These are phyloP conservation scores for Nectonema munidae DNA, from an alignment of 2,888 invertebrate genomes.

Conservation along the genomic window DNA sequence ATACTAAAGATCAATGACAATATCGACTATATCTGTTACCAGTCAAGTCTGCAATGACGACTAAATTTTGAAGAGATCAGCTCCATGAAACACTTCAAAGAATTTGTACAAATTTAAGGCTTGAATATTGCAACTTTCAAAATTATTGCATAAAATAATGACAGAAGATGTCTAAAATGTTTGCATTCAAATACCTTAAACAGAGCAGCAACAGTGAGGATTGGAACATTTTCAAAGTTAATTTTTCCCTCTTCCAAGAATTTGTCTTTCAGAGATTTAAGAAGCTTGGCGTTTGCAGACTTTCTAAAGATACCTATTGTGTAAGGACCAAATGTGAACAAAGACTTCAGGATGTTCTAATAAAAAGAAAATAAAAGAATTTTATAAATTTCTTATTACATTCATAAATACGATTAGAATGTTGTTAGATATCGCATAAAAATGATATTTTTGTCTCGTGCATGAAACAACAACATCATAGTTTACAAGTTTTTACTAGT, in stretches of 20 bases:
- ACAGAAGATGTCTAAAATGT: neutral
- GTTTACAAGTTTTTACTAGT: too few relatives aligned
- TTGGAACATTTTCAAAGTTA: constrained; percentile 9
- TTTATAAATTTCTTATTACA: too few relatives aligned
- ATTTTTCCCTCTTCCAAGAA: neutral
- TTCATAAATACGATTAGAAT: too few relatives aligned
- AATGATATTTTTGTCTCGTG: too few relatives aligned
- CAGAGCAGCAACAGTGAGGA: neutral
- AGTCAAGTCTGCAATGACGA: too few relatives aligned
- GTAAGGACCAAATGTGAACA: constrained; percentile 10
- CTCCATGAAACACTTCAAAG: too few relatives aligned
- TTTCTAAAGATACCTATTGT: constrained; percentile 9
- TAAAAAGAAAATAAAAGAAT: neutral
- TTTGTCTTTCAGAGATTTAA: constrained; percentile 6
- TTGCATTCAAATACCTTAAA: constrained; percentile 8
- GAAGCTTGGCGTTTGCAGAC: constrained; percentile 6
- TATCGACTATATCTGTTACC: too few relatives aligned
- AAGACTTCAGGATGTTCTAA: constrained; percentile 1
- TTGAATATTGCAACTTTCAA: neutral
- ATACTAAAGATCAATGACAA: too few relatives aligned
- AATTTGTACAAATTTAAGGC: too few relatives aligned
- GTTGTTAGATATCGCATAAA: too few relatives aligned
- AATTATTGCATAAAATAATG: neutral
- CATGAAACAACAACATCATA: too few relatives aligned
- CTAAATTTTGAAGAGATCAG: too few relatives aligned